phyloP scores from a whole-genome alignment of 2,797 vertebrate genomes.

The Harpia harpyja region DNA sequence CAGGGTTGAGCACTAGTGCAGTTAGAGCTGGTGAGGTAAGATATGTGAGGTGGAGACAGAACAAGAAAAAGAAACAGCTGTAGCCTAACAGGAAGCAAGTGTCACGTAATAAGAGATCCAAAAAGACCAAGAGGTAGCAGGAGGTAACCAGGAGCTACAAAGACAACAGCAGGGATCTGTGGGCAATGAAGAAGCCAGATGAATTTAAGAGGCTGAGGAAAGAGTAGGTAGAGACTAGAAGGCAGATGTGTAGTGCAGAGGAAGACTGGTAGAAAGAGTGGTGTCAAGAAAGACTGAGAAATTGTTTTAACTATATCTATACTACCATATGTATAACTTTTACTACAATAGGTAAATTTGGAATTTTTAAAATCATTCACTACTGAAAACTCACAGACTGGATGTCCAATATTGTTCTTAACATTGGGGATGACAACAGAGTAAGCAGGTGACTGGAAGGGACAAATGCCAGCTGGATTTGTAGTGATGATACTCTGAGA shows the following conservation, averaged over 20 bases:
- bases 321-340: not conserved
- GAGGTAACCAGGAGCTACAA: not conserved
- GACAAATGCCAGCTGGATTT: slow-evolving; percentile 57
- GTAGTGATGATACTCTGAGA: slow-evolving; percentile 68
- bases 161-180: not conserved
- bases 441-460: slow-evolving; percentile 64
- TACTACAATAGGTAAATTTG: not conserved
- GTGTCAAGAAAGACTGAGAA: not conserved
- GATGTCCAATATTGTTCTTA: slow-evolving; percentile 63
- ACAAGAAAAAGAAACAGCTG: not conserved
- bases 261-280: not conserved
- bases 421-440: slow-evolving; percentile 67
- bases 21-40: not conserved
- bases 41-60: not conserved
- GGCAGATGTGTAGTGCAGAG: not conserved
- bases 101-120: not conserved
- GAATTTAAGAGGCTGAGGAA: not conserved
- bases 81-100: not conserved
- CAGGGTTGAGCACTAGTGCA: not conserved
- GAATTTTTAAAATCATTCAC: not conserved
- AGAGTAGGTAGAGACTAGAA: not conserved
- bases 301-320: not conserved
- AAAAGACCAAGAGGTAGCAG: not conserved
- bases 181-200: not conserved
- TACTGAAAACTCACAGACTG: slow-evolving; percentile 74